Evolutionary conservation across 2,113 vertebrate genomes (phyloP), one percentile per base, ranked within the genome.

Genomic region (Xiphorhynchus elegans): DNA sequence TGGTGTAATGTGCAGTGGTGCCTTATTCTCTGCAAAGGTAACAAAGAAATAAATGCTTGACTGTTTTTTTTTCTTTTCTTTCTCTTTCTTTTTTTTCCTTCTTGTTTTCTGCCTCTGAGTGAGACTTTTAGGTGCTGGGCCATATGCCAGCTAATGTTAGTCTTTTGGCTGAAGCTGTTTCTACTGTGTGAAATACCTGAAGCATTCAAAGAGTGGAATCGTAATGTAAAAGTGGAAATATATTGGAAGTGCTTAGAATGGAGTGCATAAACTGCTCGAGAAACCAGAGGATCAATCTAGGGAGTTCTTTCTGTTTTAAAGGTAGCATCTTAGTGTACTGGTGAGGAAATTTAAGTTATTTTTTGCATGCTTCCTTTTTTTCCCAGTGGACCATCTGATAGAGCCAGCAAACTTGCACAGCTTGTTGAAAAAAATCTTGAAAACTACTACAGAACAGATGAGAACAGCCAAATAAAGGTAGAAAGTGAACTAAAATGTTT

Each of bases 401-500:
- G 98, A 82, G 98, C 98, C 75, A 98, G 98, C 95, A 97, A 94
- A 74, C 98, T 99, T 62, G 99, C 99, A 40, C 98, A 99, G 69
- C 96, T 99, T 92, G 98, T 99, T 95, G 99, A 99, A 97, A 97
- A 96, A 62, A 98, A 98, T 80, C 98, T 99, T 97, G 98, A 98
- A 86, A 94, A 96, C 70, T 98, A 99, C 97, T 99, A 99, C 59
- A 98, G 98, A 93, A 96, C 98, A 83, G 99, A 99, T 93, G 98
- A 99, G 87, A 97, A 93, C 53, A 96, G 97, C 84, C 98, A 98
- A 93, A 98, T 98, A 97, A 99, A 99, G 99, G 99, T 99, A 98
- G 96, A 87, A 50, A 93, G 40, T 90, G 73, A 91, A 40, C 23
- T 78, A 79, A 68, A 74, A 74, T 9, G 3, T 70, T 78, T 75